Base-by-base conservation (phyloP, 2,113 vertebrate genomes). In the Lepus americanus region DNA sequence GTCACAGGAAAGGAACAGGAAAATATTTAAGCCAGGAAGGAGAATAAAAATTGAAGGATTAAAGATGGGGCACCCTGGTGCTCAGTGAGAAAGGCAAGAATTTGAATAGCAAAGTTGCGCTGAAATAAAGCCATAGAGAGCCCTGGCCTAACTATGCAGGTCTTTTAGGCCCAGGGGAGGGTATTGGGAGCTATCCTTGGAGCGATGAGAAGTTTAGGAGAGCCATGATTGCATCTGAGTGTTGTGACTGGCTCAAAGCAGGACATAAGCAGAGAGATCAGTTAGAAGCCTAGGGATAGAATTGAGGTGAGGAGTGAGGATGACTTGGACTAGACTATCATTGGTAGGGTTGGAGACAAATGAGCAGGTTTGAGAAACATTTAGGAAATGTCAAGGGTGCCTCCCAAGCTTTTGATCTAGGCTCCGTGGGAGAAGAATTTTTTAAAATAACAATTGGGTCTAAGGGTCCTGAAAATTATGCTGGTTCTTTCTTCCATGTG, bases 401-500 rank as follows among this genome's bases (percentile, higher is more conserved):
- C 16, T 81, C 25, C 53, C 55, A 76, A 76, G 20, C 13, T 92
- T 80, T 92, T 92, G 69, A 74, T 25, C 33, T 92, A 66, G 55
- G 44, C 33, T 74, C 59, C 33, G 16, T 44, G 33, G n/a, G 7
- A 8, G 33, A 87, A 92, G 1, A 63, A 88, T 33, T 82, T 44
- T 89, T 88, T 92, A 85, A 93, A 93, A 72, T 87, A 61, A 89
- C 7, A 89, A 55, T n/a, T 81, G 14, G 7, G 63, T 80, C 10
- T 49, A 92, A 93, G 80, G 7, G 8, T 76, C 59, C 93, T 92
- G 29, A 92, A 96, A 90, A 76, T 59, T 80, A 70, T 92, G 81
- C 95, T 82, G n/a, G 29, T 81, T 93, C 29, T 86, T 79, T 96
- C 49, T 87, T 85, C 8, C 31, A 25, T 51, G 10, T 76, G 5